These are phyloP conservation scores for Cryptoprocta ferox DNA, from an alignment of 2,797 vertebrate genomes.

Conservation along the genomic window DNA sequence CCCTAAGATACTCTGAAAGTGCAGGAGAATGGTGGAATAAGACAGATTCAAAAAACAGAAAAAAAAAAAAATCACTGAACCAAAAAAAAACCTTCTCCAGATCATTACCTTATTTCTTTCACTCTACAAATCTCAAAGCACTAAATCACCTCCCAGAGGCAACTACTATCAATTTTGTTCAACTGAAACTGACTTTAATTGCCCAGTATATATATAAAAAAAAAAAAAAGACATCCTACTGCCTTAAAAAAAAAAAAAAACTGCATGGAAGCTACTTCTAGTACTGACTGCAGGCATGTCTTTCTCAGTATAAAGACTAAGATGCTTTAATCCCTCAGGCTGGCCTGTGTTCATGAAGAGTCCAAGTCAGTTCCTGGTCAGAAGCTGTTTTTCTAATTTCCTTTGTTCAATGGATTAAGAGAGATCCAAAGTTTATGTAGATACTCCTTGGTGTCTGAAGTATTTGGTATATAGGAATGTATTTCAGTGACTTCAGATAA, in stretches of 20 bases:
- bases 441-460: background rate
- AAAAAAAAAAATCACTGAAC: background rate
- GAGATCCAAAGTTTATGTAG: background rate
- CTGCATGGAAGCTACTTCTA: background rate
- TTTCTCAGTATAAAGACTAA: too few relatives aligned
- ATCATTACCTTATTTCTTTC: slow-evolving; percentile 7
- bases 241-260: background rate
- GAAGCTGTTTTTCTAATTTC: background rate
- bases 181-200: slow-evolving; percentile 1
- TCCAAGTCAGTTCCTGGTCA: background rate
- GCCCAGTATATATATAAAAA: background rate
- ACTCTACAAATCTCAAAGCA: background rate
- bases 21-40: background rate
- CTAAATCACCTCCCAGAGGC: background rate
- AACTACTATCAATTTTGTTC: background rate
- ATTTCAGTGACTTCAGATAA: background rate
- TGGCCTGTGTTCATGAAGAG: background rate
- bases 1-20: background rate
- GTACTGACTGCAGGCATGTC: background rate
- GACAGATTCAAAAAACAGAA: background rate
- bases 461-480: background rate
- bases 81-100: background rate
- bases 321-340: background rate
- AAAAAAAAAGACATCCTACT: background rate
- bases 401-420: background rate